Evolutionary conservation across 2,888 invertebrate species (phyloP), one percentile per base, ranked within the genome.

Genomic region (Schizaphis graminum): DNA sequence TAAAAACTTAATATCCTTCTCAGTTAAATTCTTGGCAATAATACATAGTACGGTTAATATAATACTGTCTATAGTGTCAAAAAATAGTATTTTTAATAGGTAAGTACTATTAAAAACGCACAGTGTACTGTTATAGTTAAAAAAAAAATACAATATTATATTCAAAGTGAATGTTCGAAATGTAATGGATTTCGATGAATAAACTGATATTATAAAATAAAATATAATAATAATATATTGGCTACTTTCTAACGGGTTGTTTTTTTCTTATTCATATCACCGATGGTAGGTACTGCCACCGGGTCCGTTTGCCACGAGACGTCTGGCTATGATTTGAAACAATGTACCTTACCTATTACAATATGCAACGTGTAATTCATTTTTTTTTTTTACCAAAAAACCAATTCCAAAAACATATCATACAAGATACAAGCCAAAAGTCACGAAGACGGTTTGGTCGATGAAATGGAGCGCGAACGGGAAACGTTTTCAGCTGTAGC

Each of bases 381-480:
- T 77, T 77, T 77, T 35, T 77, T 67, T 77, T 77, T 77, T 35
- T 8, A 35, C 21, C 67, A 16, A 53, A 77, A 91, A 91, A 84
- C 44, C 85, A 16, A 92, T 87, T 92, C 67, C 49, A 4, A 87
- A 57, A 24, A 28, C 87, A 67, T 44, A 47, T 24, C n/a, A 47
- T 67, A 13, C 56, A 57, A 77, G 35, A 77, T 28, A 67, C 91
- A 28, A 92, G 87, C 49, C 92, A 87, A 92, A 87, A 92, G 87
- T 87, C 87, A 87, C 56, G 85, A 77, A 35, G 92, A 67, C 89
- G 57, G 84, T 47, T 93, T 56, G 16, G 93, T 85, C 57, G 56
- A 90, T 57, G 93, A 93, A 93, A 93, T 93, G 93, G 93, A 93
- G 89, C 93, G 89, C 89, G 89, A 93, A 93, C 93, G 90, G 85